These are phyloP conservation scores for Drosophila cardini DNA, from an alignment of 1,140 invertebrate species.

Conservation along the genomic window DNA sequence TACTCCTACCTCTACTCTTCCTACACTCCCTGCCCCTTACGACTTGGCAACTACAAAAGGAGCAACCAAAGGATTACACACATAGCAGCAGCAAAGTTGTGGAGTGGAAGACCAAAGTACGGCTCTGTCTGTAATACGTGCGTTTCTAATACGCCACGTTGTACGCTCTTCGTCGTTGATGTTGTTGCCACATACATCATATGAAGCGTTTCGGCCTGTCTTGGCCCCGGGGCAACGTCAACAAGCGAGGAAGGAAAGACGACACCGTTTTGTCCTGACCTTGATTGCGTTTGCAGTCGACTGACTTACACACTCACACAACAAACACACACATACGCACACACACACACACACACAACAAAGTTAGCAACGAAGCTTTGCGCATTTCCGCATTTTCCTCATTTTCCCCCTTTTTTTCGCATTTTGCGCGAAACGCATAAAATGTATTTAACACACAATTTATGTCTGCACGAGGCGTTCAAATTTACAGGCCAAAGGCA, in stretches of 20 bases:
- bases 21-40: conserved; percentile 3
- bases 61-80: conserved; percentile 74
- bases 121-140: conserved; percentile 50
- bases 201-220: conserved; percentile 27
- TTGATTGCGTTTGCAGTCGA: conserved; percentile 78
- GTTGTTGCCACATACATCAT: conserved; percentile 47
- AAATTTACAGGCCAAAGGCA: conserved; percentile 76
- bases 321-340: conserved; percentile 41
- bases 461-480: conserved; percentile 77
- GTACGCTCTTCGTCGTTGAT: conserved; percentile 38
- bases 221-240: conserved; percentile 55
- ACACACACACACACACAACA: conserved; percentile 40
- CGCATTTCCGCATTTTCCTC: not conserved
- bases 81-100: not conserved
- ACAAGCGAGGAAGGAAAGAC: conserved; percentile 34
- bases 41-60: conserved; percentile 59
- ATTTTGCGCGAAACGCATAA: conserved; percentile 65
- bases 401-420: not conserved
- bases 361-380: conserved; percentile 18
- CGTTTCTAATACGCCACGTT: conserved; percentile 80
- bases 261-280: conserved; percentile 49
- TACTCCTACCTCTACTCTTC: not conserved
- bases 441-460: conserved; percentile 83
- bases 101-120: not conserved
- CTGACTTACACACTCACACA: conserved; percentile 52